Conservation (phyloP, 2,113 vertebrate genomes). For the Struthidea cinerea region DNA sequence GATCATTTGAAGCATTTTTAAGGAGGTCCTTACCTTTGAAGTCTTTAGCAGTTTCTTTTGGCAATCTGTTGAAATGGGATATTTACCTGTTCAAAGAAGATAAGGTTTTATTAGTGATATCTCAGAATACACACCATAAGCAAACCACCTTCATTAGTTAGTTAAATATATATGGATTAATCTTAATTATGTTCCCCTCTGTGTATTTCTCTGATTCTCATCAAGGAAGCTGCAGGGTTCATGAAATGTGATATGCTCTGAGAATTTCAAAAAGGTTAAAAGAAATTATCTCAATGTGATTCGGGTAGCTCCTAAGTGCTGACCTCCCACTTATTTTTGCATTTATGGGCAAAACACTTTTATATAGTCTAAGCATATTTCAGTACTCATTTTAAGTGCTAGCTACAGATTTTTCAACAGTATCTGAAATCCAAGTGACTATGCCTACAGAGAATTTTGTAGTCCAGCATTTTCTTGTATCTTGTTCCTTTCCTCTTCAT, state of each 20-base stretch:
- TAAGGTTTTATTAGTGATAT: not conserved
- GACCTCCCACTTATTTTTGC: not conserved
- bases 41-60: not conserved
- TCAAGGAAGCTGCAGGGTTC: not conserved
- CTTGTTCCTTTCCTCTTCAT: not conserved
- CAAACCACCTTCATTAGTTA: not conserved
- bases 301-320: not conserved
- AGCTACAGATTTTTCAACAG: not conserved
- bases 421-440: not conserved
- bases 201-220: not conserved
- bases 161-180: not conserved
- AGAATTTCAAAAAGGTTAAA: not conserved
- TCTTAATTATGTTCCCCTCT: not conserved
- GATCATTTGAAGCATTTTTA: constrained; percentile 1
- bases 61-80: not conserved
- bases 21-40: constrained; percentile 62
- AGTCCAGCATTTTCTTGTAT: not conserved
- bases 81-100: constrained; percentile 55
- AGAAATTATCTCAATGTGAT: not conserved
- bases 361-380: not conserved
- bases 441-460: not conserved
- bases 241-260: not conserved
- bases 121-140: not conserved
- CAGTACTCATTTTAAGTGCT: not conserved
- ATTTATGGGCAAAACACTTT: not conserved